These are phyloP conservation scores for Drosophila meridiana DNA, from an alignment of 2,888 invertebrate species.

Conservation along the genomic window DNA sequence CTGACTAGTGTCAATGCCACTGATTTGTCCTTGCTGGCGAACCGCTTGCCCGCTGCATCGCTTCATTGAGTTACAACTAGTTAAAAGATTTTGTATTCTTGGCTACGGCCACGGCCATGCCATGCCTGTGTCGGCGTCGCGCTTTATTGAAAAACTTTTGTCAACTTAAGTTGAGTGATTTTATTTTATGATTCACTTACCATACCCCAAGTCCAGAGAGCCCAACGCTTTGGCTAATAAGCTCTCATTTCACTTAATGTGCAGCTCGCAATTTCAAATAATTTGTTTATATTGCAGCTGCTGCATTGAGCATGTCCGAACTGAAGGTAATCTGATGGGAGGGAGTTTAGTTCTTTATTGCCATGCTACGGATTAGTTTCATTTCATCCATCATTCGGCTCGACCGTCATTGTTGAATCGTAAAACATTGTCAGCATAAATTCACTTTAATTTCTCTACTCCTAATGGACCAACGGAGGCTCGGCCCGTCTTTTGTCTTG, in stretches of 20 bases:
- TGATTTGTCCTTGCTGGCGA: conserved; percentile 20
- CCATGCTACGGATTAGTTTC: neutral
- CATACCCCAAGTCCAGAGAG: neutral
- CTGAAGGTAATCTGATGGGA: conserved; percentile 1
- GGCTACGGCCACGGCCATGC: conserved; percentile 18
- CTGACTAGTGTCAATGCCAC: conserved; percentile 11
- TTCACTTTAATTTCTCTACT: neutral
- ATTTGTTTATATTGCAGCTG: conserved; percentile 59
- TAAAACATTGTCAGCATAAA: conserved; percentile 4
- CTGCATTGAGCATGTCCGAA: neutral
- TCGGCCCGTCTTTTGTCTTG: neutral
- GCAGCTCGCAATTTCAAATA: conserved; percentile 59
- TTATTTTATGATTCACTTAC: conserved; percentile 31
- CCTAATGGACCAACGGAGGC: neutral
- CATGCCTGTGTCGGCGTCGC: conserved; percentile 9
- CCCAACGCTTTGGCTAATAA: neutral
- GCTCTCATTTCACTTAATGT: conserved; percentile 64
- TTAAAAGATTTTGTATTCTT: conserved; percentile 66
- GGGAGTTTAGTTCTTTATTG: neutral
- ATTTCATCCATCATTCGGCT: neutral
- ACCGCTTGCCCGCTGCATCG: conserved; percentile 26
- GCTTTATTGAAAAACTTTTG: conserved; percentile 72
- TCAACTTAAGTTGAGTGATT: conserved; percentile 47
- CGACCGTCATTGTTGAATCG: neutral
- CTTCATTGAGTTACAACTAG: conserved; percentile 66